Evolutionary conservation across 2,113 vertebrate genomes (phyloP).

Genomic region (Phrynocephalus versicolor): DNA sequence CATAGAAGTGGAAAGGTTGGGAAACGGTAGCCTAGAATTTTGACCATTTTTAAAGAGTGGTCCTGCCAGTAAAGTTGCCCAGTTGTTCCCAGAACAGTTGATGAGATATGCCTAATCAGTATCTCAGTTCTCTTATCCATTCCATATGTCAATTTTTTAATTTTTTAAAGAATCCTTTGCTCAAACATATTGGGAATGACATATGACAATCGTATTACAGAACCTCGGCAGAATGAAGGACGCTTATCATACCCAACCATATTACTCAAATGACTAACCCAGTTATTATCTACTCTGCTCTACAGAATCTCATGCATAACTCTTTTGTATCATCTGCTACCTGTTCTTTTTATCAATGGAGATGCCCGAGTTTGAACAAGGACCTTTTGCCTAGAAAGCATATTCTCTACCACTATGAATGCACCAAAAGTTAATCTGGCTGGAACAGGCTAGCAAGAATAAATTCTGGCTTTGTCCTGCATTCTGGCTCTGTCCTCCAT

Average conservation of each 20-base stretch:
- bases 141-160: neutral
- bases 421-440: neutral
- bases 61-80: too few relatives aligned
- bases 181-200: neutral
- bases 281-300: neutral
- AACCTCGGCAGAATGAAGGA: neutral
- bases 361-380: neutral
- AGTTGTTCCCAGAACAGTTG: too few relatives aligned
- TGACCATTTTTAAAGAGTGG: too few relatives aligned
- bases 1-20: too few relatives aligned
- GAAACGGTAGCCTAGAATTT: too few relatives aligned
- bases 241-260: neutral
- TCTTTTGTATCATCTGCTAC: neutral
- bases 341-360: neutral
- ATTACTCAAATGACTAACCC: neutral
- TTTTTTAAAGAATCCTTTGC: neutral
- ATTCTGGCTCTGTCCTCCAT: too few relatives aligned
- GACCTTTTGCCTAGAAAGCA: neutral
- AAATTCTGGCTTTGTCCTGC: neutral
- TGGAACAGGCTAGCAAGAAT: neutral
- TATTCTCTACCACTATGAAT: neutral
- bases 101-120: too few relatives aligned
- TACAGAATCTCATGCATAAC: neutral
- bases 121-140: too few relatives aligned
- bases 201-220: neutral